phyloP scores from a whole-genome alignment of 2,888 invertebrate species.

The Cerceris ruficornis region DNA sequence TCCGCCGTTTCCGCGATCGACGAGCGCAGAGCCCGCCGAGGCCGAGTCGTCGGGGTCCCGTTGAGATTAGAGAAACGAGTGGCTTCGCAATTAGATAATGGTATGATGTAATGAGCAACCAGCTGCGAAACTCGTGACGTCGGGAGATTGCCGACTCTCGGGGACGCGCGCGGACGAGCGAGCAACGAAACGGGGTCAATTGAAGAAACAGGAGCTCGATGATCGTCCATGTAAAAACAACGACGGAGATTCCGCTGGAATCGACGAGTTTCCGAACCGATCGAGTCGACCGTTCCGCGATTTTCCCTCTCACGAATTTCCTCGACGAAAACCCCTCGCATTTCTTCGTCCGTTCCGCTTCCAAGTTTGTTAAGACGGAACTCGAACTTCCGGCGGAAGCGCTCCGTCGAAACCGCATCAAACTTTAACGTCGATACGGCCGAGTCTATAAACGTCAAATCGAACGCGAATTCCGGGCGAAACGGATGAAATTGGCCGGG shows the following conservation, averaged over 20 bases:
- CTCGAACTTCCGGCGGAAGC: background rate
- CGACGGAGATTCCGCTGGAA: constrained; percentile 11
- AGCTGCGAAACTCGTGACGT: constrained; percentile 45
- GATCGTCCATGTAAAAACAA: constrained; percentile 10
- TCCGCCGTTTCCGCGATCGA: background rate
- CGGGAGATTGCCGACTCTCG: constrained; percentile 14
- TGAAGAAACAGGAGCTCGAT: constrained; percentile 50
- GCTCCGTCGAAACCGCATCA: background rate
- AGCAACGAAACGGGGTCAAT: constrained; percentile 61
- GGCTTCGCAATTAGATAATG: constrained; percentile 56
- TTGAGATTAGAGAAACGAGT: constrained; percentile 49
- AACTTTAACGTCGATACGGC: background rate
- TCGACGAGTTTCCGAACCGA: background rate
- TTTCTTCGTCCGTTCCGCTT: background rate
- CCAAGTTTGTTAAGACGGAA: too few relatives aligned
- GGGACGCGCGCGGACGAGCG: constrained; percentile 11
- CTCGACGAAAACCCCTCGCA: background rate
- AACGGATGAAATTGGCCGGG: background rate
- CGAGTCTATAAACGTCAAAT: background rate
- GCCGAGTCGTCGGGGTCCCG: constrained; percentile 18
- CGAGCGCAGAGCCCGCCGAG: constrained; percentile 15
- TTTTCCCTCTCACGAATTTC: background rate
- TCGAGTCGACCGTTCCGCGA: background rate
- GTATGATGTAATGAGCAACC: constrained; percentile 56
- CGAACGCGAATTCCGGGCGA: background rate